Evolutionary conservation across 2,888 invertebrate genomes (phyloP), one percentile per base, ranked within the genome.

Genomic region (Melieria omissa): DNA sequence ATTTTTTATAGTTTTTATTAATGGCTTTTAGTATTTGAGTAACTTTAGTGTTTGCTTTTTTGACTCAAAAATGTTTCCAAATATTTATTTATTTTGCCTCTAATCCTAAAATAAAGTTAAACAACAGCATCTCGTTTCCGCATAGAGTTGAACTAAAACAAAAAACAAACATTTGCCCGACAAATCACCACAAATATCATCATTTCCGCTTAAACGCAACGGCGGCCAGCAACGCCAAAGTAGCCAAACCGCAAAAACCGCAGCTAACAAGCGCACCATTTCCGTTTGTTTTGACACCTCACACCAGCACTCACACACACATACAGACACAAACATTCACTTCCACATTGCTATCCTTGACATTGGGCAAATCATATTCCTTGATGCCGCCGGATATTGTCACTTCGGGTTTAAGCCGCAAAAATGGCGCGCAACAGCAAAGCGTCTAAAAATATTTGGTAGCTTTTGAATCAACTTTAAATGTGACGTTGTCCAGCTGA

Each of bases 111-210:
- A 3, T 29, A 1, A 29, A 29, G 29, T 29, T 29, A 29, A 29
- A 29, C 29, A 29, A 29, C 1, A 29, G 29, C 29, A 9, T 12
- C 12, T 47, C 64, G 52, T 47, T 64, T 9, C 12, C 9, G 12
- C 52, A 52, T n/a, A 52, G 14, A 52, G 29, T 29, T 60, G 5
- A 41, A 49, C 10, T 41, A 65, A 46, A 29, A 47, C 10, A 63
- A 62, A 58, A 44, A 47, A 44, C 29, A 64, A 70, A 46, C 12
- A n/a, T 29, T 10, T 54, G 44, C 71, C 54, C 47, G 61, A 71
- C 71, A 71, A 71, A 71, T 71, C 61, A 54, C 71, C 52, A 54
- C 60, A 71, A 71, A 71, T 71, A 60, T 65, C 52, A 61, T 60
- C 61, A 71, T 71, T 71, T 71, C 71, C 71, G 46, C 60, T 65